phyloP scores from a whole-genome alignment of 2,113 vertebrate species.

The Mobula hypostoma region DNA sequence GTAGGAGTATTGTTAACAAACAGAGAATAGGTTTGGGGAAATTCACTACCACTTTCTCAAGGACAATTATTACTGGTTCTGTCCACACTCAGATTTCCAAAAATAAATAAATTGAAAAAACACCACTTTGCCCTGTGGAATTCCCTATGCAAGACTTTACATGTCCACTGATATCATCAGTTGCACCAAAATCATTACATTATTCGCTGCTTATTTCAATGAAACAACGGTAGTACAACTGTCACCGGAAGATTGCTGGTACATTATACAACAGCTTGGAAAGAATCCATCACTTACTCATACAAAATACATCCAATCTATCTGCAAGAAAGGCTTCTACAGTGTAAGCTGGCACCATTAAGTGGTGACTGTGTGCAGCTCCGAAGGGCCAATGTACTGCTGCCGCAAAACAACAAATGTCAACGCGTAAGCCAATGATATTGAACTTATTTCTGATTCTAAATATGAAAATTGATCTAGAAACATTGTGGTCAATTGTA shows the following conservation, averaged over 20 bases:
- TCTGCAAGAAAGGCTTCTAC: neutral
- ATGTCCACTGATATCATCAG: neutral
- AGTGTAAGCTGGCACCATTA: neutral
- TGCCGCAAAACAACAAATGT: too few relatives aligned
- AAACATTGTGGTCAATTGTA: neutral
- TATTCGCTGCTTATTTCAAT: neutral
- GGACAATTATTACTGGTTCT: too few relatives aligned
- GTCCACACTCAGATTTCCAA: too few relatives aligned
- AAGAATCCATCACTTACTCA: neutral
- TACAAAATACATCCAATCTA: neutral
- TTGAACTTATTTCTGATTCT: too few relatives aligned
- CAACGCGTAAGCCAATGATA: too few relatives aligned
- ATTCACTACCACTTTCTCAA: too few relatives aligned
- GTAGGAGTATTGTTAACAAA: too few relatives aligned
- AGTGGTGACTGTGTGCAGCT: too few relatives aligned
- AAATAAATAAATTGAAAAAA: neutral
- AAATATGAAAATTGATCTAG: neutral
- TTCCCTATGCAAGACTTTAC: neutral
- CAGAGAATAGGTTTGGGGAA: too few relatives aligned
- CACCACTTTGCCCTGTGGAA: neutral
- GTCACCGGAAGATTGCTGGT: neutral
- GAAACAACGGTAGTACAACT: neutral
- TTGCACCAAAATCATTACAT: neutral
- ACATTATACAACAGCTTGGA: neutral
- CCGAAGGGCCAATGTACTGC: too few relatives aligned